A percentile compares a stretch with the other conserved stretches of the same genome.
phyloP scores from a whole-genome alignment of 2,797 vertebrate genomes.

The Perodicticus potto region DNA sequence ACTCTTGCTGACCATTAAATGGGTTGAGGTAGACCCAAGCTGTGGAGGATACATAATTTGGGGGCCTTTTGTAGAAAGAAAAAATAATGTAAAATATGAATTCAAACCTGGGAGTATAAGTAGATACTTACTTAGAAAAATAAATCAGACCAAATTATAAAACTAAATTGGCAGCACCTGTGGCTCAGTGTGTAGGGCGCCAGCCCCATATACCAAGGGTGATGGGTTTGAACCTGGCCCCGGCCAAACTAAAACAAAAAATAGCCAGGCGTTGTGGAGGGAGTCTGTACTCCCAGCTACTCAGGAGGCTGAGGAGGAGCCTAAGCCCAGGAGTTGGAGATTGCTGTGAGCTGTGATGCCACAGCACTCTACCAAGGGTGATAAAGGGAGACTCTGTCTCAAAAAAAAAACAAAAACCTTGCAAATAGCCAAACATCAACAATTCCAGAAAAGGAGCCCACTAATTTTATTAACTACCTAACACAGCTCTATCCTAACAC shows the following conservation, averaged over 20 bases:
- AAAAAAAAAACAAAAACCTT: neutral
- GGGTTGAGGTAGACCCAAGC: neutral
- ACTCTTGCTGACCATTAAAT: neutral
- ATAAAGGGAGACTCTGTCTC: no score
- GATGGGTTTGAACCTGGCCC: no score
- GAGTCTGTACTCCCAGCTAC: no score
- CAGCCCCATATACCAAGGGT: no score
- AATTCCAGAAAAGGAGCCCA: neutral
- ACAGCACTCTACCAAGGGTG: no score
- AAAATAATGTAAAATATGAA: neutral
- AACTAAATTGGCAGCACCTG: neutral
- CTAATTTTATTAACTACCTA: neutral
- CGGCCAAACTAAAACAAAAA: no score
- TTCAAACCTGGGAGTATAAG: neutral
- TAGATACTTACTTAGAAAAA: neutral
- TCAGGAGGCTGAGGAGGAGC: no score
- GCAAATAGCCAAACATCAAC: neutral
- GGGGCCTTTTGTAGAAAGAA: neutral
- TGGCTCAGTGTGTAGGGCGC: no score
- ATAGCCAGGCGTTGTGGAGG: no score
- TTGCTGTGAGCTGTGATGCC: no score
- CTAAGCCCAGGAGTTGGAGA: no score
- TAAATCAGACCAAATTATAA: neutral
- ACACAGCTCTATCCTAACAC: accelerated
- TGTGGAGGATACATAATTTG: neutral